Evolutionary conservation across 2,888 invertebrate genomes (phyloP).

Genomic region (Drosophila mercatorum): DNA sequence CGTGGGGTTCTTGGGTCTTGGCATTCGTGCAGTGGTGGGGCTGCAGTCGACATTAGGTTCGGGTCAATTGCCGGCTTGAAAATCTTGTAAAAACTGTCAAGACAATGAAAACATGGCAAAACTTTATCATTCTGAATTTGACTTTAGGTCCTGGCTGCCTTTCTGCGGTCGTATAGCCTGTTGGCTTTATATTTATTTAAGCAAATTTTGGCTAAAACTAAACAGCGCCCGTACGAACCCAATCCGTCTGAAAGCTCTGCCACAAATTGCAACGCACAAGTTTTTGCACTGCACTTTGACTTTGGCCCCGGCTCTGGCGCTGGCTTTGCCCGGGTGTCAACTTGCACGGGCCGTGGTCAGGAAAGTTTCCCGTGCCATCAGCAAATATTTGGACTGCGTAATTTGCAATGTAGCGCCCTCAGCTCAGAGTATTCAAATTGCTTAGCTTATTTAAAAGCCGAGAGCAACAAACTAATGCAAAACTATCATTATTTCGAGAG

Average conservation of each 20-base stretch:
- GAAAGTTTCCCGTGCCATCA: conserved; percentile 60
- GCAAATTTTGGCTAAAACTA: conserved; percentile 65
- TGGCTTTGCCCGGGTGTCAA: conserved; percentile 67
- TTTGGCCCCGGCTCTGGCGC: conserved; percentile 48
- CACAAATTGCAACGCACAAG: conserved; percentile 71
- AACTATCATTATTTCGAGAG: conserved; percentile 19
- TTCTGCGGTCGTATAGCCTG: conserved; percentile 41
- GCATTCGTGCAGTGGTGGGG: background rate
- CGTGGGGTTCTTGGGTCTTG: background rate
- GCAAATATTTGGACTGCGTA: conserved; percentile 72
- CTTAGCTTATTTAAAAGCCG: conserved; percentile 1
- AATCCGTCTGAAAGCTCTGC: conserved; percentile 10
- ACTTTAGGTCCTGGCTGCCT: conserved; percentile 27
- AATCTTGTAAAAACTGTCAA: conserved; percentile 60
- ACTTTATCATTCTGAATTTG: conserved; percentile 55
- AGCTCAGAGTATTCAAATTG: conserved; percentile 21
- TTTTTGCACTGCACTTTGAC: conserved; percentile 63
- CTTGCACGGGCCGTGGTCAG: conserved; percentile 62
- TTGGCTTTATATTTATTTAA: conserved; percentile 70
- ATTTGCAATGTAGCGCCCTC: conserved; percentile 62
- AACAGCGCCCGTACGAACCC: conserved; percentile 53
- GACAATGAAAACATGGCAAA: conserved; percentile 72
- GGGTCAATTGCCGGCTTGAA: conserved; percentile 19
- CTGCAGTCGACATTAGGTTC: background rate
- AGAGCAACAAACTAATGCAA: conserved; percentile 23